These are phyloP conservation scores for Penelope pileata DNA, from an alignment of 2,113 vertebrate species.

Conservation along the genomic window DNA sequence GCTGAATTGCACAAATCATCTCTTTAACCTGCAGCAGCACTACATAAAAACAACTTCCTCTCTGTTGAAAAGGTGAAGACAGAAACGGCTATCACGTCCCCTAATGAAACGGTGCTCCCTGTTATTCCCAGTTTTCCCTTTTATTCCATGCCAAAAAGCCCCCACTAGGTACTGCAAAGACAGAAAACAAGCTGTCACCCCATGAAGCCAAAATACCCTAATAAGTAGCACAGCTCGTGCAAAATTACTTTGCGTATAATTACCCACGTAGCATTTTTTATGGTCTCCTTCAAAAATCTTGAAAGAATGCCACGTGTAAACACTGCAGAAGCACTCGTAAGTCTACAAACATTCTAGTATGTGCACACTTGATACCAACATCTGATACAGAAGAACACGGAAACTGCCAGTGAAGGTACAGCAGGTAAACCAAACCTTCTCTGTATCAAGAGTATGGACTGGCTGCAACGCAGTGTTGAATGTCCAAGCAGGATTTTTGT, in stretches of 20 bases:
- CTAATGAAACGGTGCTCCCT: neutral
- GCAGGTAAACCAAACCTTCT: neutral
- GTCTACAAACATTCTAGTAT: neutral
- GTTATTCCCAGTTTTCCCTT: neutral
- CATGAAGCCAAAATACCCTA: neutral
- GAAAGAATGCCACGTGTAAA: neutral
- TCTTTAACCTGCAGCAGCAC: neutral
- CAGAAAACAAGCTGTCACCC: neutral
- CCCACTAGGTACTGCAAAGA: neutral
- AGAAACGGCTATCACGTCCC: neutral
- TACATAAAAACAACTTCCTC: neutral
- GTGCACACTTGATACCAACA: accelerated
- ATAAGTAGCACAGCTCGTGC: neutral
- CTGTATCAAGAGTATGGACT: neutral
- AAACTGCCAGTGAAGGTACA: neutral
- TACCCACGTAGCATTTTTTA: neutral
- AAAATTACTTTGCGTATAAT: neutral
- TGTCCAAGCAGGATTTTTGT: neutral
- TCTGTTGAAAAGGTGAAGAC: neutral
- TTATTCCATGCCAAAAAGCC: neutral
- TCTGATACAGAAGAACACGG: neutral
- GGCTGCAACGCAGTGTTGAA: neutral
- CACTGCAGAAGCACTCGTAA: neutral
- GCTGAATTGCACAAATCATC: neutral
- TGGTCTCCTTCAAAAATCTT: neutral